These are phyloP conservation scores for Chionoecetes opilio DNA, from an alignment of 1,140 invertebrate genomes.

Conservation along the genomic window DNA sequence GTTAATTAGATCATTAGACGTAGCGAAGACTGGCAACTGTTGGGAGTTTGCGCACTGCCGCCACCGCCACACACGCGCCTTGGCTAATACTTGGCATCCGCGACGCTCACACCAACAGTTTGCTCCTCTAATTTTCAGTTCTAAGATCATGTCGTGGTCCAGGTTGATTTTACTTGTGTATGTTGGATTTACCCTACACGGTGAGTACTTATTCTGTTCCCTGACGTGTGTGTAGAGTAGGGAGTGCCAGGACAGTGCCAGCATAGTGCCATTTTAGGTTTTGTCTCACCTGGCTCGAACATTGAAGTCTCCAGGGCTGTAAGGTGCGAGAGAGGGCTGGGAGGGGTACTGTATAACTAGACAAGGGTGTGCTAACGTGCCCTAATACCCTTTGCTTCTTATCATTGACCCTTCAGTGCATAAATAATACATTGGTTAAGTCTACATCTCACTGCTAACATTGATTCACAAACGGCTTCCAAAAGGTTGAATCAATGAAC, in stretches of 20 bases:
- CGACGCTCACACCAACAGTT: constrained; percentile 66
- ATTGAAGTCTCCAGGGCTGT: constrained; percentile 70
- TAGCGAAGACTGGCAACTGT: constrained; percentile 1
- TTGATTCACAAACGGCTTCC: too few relatives aligned
- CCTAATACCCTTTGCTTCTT: too few relatives aligned
- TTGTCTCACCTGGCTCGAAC: constrained; percentile 23
- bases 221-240: neutral
- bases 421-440: too few relatives aligned
- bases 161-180: constrained; percentile 77
- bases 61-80: constrained; percentile 72
- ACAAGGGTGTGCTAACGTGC: too few relatives aligned
- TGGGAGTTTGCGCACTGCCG: constrained; percentile 64
- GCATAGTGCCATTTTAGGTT: neutral
- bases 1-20: neutral
- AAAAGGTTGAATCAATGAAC: too few relatives aligned
- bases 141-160: constrained; percentile 77
- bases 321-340: neutral
- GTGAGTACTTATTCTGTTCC: constrained; percentile 51
- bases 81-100: constrained; percentile 67
- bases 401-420: too few relatives aligned
- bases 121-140: constrained; percentile 77
- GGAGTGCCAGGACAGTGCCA: neutral
- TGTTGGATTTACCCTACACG: constrained; percentile 72
- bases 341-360: neutral
- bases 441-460: too few relatives aligned